Conservation (phyloP, 2,113 vertebrate genomes). For the Deroptyus accipitrinus region DNA sequence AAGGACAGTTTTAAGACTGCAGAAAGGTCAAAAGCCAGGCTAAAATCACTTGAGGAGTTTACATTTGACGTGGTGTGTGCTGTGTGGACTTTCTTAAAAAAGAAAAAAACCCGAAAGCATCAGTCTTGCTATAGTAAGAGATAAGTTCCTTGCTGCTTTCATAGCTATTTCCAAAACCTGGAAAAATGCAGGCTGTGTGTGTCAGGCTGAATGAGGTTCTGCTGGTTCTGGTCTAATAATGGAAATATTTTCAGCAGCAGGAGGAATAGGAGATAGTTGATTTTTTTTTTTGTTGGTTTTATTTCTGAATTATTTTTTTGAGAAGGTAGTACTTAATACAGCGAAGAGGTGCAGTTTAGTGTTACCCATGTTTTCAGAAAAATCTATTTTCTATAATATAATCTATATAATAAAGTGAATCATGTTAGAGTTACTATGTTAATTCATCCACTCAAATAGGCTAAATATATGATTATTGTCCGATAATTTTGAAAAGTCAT, state of each 20-base stretch:
- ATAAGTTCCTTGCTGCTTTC: not conserved
- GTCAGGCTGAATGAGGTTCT: not conserved
- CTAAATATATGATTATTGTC: not conserved
- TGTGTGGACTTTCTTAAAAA: not conserved
- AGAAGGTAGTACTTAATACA: not conserved
- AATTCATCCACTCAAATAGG: not conserved
- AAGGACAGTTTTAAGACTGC: not conserved
- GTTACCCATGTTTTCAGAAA: not conserved
- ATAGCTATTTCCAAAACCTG: not conserved
- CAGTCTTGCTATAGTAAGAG: not conserved
- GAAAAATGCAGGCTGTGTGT: not conserved
- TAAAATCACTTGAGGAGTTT: conserved; percentile 14
- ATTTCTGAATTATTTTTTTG: not conserved
- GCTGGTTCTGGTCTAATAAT: not conserved
- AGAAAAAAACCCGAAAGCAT: not conserved
- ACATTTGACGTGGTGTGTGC: not conserved
- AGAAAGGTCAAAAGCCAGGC: conserved; percentile 56
- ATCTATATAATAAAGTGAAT: not conserved
- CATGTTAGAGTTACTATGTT: not conserved
- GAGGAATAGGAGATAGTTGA: not conserved
- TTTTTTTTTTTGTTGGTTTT: not conserved
- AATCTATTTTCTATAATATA: not conserved
- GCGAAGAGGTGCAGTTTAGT: not conserved
- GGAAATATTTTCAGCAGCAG: not conserved
- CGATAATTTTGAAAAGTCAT: not conserved